Conservation (phyloP, 1,140 invertebrate genomes). For the Polypedilum vanderplanki region DNA sequence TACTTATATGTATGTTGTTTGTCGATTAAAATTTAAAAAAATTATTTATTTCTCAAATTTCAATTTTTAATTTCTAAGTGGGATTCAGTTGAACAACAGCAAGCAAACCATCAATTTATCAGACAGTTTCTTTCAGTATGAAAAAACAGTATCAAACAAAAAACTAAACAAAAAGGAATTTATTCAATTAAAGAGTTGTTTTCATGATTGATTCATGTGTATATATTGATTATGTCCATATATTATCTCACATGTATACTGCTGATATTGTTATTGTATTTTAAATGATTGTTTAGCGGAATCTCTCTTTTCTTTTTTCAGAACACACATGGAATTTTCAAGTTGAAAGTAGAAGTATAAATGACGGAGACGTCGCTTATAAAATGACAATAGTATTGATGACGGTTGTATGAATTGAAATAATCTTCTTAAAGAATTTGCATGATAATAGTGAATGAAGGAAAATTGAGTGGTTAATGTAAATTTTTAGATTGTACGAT, state of each 20-base stretch:
- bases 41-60: no score
- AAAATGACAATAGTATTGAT: neutral
- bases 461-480: conserved; percentile 23
- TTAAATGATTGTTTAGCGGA: conserved; percentile 5
- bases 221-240: neutral
- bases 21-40: no score
- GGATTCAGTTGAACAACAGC: neutral
- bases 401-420: conserved; percentile 1
- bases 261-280: neutral
- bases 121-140: neutral
- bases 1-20: no score
- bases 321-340: no score
- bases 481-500: neutral
- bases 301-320: no score
- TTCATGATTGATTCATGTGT: conserved; percentile 26
- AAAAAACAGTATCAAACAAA: neutral
- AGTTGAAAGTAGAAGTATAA: neutral
- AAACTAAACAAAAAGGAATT: conserved; percentile 22
- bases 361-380: neutral
- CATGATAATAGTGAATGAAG: conserved; percentile 7
- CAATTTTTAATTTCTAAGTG: neutral
- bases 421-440: conserved; percentile 28
- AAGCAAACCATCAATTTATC: neutral
- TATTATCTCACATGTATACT: neutral
- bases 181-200: conserved; percentile 25